Base-by-base conservation (phyloP, 1,140 invertebrate species). In the Bombus difficillimus region DNA sequence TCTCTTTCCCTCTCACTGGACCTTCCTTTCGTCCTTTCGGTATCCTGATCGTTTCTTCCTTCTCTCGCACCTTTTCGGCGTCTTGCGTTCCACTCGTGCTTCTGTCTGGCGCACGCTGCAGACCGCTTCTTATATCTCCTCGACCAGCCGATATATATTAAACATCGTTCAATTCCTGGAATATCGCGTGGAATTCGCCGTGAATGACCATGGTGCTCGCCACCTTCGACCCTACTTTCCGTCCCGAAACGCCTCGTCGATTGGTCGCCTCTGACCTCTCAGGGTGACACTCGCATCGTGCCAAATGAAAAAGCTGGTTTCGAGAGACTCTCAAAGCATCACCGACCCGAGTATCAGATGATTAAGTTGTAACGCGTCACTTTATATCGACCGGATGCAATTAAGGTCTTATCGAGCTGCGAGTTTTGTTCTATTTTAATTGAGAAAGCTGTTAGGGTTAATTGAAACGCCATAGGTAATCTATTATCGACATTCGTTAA, bases 151-250 rank as follows among this genome's bases (percentile, higher is more conserved):
- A 80, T 86, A 83, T 88, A 86, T 88, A 88, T 91, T 91, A 90
- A 91, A 82, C 86, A 89, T 77, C 86, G 78, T 76, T 81, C 83
- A 89, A 91, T 91, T 91, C 89, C 69, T 84, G 89, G 89, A 91
- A 89, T 84, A 84, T 72, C 85, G 82, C 81, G 78, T 74, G 85
- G 86, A 89, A 87, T 91, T 91, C 47, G 47, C 18, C 47, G 18
- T 53, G 47, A 53, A 53, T 22, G 47, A 22, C 47, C 47, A 53
- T 53, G 47, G 18, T 53, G 47, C 47, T 22, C 18, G 47, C 47
- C 47, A 53, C 47, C 47, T 53, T 53, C 82, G 73, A 59, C 57
- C 57, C 28, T 59, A 59, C 47, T 53, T 53, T 53, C 18, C 18
- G 47, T 53, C 18, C 47, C 18, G 47, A 53, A 53, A 53, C 47